These are phyloP conservation scores for Halichoeres trimaculatus DNA, from an alignment of 2,113 vertebrate species.

Conservation along the genomic window DNA sequence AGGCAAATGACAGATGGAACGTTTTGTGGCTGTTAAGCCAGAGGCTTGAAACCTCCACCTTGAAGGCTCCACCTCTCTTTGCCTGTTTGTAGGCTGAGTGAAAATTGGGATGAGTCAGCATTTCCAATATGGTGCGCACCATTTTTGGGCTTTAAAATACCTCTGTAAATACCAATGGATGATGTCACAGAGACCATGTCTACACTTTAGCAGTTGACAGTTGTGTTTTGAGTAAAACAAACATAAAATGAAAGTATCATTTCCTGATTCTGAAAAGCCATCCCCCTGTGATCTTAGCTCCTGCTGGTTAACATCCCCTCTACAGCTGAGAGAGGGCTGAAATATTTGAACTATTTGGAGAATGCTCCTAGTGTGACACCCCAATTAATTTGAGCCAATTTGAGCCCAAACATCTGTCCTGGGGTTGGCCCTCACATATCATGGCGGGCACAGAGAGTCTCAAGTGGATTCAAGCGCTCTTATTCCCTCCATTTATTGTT, in stretches of 20 bases:
- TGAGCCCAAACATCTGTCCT: conserved; percentile 74
- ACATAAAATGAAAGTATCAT: background rate
- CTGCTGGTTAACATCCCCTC: conserved; percentile 63
- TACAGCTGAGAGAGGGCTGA: conserved; percentile 65
- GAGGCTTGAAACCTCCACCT: too few relatives aligned
- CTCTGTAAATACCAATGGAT: too few relatives aligned
- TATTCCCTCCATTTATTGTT: conserved; percentile 31
- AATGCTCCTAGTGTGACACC: conserved; percentile 73
- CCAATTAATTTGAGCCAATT: conserved; percentile 56
- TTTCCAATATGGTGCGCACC: too few relatives aligned
- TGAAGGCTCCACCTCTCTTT: too few relatives aligned
- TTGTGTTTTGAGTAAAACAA: background rate
- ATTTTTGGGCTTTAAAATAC: too few relatives aligned
- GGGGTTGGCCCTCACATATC: conserved; percentile 45
- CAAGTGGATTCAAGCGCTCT: conserved; percentile 3
- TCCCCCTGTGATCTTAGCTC: conserved; percentile 28
- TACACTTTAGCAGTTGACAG: too few relatives aligned
- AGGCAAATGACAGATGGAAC: too few relatives aligned
- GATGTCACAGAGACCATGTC: too few relatives aligned
- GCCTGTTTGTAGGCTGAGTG: too few relatives aligned
- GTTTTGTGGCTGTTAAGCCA: too few relatives aligned
- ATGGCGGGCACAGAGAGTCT: conserved; percentile 24
- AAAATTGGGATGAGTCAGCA: too few relatives aligned
- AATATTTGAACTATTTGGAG: conserved; percentile 72
- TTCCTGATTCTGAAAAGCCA: conserved; percentile 36